A percentile compares a stretch with the other conserved stretches of the same genome.
Conservation (phyloP, 2,113 vertebrate species). For the Entomyzon cyanotis region DNA sequence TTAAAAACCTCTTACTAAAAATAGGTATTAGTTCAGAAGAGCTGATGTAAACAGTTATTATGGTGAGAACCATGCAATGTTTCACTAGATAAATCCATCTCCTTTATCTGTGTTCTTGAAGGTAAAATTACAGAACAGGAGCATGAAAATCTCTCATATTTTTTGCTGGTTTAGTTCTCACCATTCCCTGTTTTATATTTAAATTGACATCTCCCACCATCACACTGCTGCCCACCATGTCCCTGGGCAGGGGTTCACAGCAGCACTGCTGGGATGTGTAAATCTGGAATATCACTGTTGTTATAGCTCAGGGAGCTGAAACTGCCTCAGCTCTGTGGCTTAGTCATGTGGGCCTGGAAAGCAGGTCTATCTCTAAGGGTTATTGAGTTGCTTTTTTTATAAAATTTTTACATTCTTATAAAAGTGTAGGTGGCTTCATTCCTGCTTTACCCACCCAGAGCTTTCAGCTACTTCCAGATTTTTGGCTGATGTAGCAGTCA, state of each 20-base stretch:
- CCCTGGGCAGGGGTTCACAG: neutral
- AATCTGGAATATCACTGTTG: neutral
- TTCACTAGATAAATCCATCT: neutral
- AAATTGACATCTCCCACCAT: neutral
- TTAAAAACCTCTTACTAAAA: constrained; percentile 7
- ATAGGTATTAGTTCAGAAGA: neutral
- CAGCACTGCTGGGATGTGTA: neutral
- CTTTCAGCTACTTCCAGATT: neutral
- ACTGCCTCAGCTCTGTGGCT: neutral
- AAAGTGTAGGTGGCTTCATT: neutral
- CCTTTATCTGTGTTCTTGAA: neutral
- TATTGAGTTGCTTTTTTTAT: neutral
- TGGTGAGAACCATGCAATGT: neutral
- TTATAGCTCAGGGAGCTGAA: neutral
- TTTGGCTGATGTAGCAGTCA: neutral
- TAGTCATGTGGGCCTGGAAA: neutral
- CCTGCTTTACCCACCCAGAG: neutral
- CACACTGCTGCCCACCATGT: neutral
- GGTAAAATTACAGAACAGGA: neutral
- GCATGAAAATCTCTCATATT: neutral
- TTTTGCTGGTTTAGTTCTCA: neutral
- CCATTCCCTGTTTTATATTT: neutral
- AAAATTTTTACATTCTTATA: neutral
- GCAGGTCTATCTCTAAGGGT: neutral
- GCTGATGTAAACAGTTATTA: neutral